Evolutionary conservation across 2,888 invertebrate species (phyloP), one percentile per base, ranked within the genome.

Genomic region (Caenorhabditis sp.): DNA sequence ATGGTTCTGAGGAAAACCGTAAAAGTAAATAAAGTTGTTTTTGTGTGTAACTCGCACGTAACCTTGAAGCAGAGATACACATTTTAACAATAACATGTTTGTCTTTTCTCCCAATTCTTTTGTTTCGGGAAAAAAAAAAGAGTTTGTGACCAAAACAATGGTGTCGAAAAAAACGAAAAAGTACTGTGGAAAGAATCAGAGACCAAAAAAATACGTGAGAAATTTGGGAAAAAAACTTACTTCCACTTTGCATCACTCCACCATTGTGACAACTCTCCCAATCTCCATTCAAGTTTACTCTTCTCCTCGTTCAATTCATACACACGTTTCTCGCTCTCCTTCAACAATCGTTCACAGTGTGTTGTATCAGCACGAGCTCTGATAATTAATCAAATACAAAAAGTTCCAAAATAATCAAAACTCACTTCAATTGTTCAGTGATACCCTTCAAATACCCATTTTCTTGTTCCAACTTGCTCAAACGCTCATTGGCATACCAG

Each of bases 161-260:
- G n/a, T n/a, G n/a, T n/a, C n/a, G n/a, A n/a, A n/a, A n/a, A n/a
- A n/a, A n/a, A n/a, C n/a, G n/a, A n/a, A n/a, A n/a, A n/a, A n/a
- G n/a, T n/a, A n/a, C n/a, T n/a, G n/a, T n/a, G n/a, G n/a, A n/a
- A n/a, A n/a, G n/a, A n/a, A n/a, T n/a, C n/a, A n/a, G n/a, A n/a
- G n/a, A n/a, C n/a, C n/a, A n/a, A n/a, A n/a, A n/a, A n/a, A 14
- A 6, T 12, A 23, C 19, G 12, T 58, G 3, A 23, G 14, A n/a
- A 49, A 31, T 31, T 31, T 31, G 31, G 31, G 10, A 31, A 31
- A 31, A 31, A 54, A 17, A 43, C 69, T 14, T 24, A 80, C 77
- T 82, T 78, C 83, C 82, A 83, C 36, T 83, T 82, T 21, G 83
- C 73, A 37, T 83, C 82, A 61, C 75, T 82, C 78, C 82, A 81